Conservation (phyloP, 2,113 vertebrate species). For the Litocranius walleri region DNA sequence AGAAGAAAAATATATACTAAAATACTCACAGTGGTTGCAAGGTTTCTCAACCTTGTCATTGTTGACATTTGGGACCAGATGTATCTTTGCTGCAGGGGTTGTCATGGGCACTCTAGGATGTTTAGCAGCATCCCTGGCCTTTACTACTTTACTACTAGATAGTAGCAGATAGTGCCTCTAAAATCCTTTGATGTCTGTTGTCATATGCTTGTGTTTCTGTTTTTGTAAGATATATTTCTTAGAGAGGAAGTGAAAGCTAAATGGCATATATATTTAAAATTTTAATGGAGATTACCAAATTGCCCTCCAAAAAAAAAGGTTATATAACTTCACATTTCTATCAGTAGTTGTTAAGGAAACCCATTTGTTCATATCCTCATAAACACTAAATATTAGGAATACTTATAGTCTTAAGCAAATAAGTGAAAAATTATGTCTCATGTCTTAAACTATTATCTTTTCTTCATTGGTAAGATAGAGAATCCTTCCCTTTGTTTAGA, state of each 20-base stretch:
- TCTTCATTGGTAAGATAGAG: not conserved
- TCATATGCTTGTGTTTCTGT: not conserved
- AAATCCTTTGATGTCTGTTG: not conserved
- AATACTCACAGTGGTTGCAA: not conserved
- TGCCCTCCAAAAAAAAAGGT: not conserved
- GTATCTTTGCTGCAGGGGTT: not conserved
- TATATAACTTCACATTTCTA: not conserved
- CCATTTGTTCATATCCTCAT: not conserved
- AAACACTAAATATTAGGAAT: not conserved
- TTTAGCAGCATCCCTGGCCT: not conserved
- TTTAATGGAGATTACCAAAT: slow-evolving; percentile 1
- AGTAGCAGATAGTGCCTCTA: not conserved
- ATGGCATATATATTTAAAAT: not conserved
- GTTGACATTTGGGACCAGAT: not conserved
- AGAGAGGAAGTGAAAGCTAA: not conserved
- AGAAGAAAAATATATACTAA: not conserved
- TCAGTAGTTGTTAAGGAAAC: not conserved
- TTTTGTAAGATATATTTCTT: not conserved
- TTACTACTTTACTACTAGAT: not conserved
- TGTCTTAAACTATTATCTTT: not conserved
- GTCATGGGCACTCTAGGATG: no score
- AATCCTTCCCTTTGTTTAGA: not conserved
- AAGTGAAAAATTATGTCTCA: not conserved
- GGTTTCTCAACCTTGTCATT: not conserved
- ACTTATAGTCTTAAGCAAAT: not conserved